Evolutionary conservation across 2,888 invertebrate species (phyloP).

Genomic region (Ormyrus nitidulus): DNA sequence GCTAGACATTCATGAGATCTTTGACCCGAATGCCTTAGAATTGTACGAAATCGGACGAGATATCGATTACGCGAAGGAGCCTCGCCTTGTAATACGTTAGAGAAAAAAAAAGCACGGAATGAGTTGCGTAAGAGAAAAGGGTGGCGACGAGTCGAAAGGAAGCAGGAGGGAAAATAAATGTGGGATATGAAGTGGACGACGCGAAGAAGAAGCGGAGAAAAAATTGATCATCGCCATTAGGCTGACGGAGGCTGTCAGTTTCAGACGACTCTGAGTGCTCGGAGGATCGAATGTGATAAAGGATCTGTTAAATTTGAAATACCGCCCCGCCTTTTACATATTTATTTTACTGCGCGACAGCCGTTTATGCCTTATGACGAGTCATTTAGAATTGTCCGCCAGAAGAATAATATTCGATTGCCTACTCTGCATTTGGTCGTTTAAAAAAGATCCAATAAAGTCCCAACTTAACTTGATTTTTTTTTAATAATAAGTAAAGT

Average conservation of each 20-base stretch:
- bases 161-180: constrained; percentile 10
- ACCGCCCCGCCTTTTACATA: background rate
- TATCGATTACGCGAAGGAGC: too few species aligned
- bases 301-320: background rate
- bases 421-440: too few species aligned
- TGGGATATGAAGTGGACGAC: too few species aligned
- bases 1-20: constrained; percentile 16
- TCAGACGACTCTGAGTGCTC: constrained; percentile 13
- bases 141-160: constrained; percentile 4
- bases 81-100: background rate
- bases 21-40: constrained; percentile 12
- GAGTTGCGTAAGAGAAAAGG: constrained; percentile 6
- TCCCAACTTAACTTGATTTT: too few species aligned
- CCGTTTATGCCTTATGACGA: too few species aligned
- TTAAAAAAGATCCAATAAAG: too few species aligned
- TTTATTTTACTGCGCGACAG: background rate
- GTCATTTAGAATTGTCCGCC: background rate
- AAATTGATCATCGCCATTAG: constrained; percentile 13
- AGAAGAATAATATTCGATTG: too few species aligned
- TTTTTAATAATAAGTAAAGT: too few species aligned
- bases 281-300: background rate
- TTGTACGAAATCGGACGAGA: constrained; percentile 8
- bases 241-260: constrained; percentile 21
- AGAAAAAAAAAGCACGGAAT: background rate
- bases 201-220: background rate